Evolutionary conservation across 2,888 invertebrate genomes (phyloP).

Genomic region (Cacoxenus indagator): DNA sequence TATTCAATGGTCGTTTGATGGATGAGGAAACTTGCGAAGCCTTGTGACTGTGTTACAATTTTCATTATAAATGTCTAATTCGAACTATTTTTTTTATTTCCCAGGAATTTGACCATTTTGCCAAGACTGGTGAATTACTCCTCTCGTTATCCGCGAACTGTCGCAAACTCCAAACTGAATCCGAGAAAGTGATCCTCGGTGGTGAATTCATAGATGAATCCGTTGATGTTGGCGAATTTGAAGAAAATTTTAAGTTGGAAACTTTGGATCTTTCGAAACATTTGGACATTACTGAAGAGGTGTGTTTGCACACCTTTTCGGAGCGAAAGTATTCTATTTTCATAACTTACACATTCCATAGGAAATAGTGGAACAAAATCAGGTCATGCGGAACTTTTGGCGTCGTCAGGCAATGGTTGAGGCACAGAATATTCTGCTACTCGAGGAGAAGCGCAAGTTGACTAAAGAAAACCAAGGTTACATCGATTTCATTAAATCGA

Average conservation of each 20-base stretch:
- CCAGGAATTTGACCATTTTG: conserved; percentile 14
- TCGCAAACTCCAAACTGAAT: conserved; percentile 53
- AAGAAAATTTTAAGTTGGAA: conserved; percentile 30
- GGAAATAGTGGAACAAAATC: conserved; percentile 51
- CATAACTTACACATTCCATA: conserved; percentile 1
- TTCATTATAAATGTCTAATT: conserved; percentile 32
- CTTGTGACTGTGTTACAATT: too few relatives aligned
- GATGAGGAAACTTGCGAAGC: too few relatives aligned
- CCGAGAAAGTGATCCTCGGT: conserved; percentile 50
- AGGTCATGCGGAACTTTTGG: conserved; percentile 62
- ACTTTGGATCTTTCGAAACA: conserved; percentile 38
- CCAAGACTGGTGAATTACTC: conserved; percentile 49
- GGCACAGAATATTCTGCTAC: conserved; percentile 57
- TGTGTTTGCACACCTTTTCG: conserved; percentile 9
- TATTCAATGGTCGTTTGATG: too few relatives aligned
- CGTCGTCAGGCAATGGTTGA: conserved; percentile 61
- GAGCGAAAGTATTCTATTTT: background rate
- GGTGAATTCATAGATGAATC: conserved; percentile 14
- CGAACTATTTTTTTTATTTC: conserved; percentile 49
- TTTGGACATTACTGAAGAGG: conserved; percentile 45
- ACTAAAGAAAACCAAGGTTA: conserved; percentile 61
- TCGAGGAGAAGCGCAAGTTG: conserved; percentile 53
- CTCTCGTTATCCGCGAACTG: conserved; percentile 48
- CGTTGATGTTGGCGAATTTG: background rate
- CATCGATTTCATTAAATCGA: conserved; percentile 59